A percentile compares a stretch with the other conserved stretches of the same genome.
phyloP scores from a whole-genome alignment of 2,113 vertebrate species.

The Hippolais icterina region DNA sequence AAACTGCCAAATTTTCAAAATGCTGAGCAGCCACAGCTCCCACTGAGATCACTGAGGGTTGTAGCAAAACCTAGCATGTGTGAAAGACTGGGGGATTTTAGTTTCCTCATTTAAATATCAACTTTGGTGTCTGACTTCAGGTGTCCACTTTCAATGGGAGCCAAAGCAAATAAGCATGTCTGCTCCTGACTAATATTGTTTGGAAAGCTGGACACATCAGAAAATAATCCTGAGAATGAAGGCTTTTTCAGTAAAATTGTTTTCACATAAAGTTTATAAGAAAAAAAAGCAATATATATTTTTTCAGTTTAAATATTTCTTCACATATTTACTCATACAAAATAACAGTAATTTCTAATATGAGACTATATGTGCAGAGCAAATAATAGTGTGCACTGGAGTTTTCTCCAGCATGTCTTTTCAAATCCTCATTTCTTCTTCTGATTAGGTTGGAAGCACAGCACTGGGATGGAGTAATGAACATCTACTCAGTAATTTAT shows the following conservation, averaged over 20 bases:
- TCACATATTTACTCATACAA: not conserved
- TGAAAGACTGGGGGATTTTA: not conserved
- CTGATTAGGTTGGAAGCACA: conserved; percentile 54
- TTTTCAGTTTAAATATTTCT: not conserved
- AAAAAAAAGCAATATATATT: not conserved
- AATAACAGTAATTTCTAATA: not conserved
- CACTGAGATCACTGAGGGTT: not conserved
- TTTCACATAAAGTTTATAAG: not conserved
- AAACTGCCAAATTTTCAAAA: not conserved
- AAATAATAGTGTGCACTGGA: not conserved
- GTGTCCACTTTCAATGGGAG: not conserved
- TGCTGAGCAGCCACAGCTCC: not conserved
- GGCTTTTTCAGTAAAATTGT: not conserved
- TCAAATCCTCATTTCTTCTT: conserved; percentile 38
- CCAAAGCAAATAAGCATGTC: not conserved
- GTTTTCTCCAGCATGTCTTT: not conserved
- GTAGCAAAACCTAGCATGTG: not conserved
- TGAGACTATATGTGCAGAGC: not conserved
- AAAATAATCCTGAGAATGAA: not conserved
- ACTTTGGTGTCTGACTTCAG: not conserved
- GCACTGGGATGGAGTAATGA: conserved; percentile 20
- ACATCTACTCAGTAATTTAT: conserved; percentile 13
- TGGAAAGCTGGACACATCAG: not conserved
- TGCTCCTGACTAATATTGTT: not conserved
- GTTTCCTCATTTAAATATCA: not conserved